Evolutionary conservation across 2,797 vertebrate genomes (phyloP).

Genomic region (Tapera naevia): DNA sequence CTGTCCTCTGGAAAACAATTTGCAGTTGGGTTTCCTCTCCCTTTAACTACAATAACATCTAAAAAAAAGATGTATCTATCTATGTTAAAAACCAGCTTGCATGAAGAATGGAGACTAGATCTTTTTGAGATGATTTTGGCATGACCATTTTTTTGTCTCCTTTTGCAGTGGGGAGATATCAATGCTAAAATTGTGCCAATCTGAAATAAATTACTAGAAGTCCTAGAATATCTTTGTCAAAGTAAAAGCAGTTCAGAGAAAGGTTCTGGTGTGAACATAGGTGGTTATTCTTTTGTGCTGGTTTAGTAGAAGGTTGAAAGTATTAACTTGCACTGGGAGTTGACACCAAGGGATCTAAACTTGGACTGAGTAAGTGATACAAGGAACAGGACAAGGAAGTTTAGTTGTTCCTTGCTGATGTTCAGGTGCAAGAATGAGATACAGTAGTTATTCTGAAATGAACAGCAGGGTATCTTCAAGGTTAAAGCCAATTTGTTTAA

Average conservation of each 20-base stretch:
- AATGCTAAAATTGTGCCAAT: neutral
- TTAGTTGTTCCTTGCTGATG: neutral
- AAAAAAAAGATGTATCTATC: neutral
- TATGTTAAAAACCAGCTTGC: neutral
- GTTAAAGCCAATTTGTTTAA: neutral
- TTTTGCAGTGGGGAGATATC: neutral
- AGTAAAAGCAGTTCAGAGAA: neutral
- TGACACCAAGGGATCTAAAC: neutral
- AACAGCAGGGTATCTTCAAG: neutral
- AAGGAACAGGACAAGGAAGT: neutral
- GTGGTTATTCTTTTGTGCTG: neutral
- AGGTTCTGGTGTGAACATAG: neutral
- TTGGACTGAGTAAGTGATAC: neutral
- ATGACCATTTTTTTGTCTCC: neutral
- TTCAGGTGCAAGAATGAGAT: neutral
- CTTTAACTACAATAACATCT: neutral
- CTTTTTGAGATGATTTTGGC: neutral
- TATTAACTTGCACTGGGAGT: neutral
- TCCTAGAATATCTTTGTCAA: neutral
- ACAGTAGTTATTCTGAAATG: neutral
- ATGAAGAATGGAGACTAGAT: neutral
- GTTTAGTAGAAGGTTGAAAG: neutral
- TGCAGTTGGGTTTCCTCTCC: rapidly evolving
- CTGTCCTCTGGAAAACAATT: neutral
- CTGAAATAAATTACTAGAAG: neutral